Conservation (phyloP, 1,140 invertebrate species). For the Diachasma alloeum region DNA sequence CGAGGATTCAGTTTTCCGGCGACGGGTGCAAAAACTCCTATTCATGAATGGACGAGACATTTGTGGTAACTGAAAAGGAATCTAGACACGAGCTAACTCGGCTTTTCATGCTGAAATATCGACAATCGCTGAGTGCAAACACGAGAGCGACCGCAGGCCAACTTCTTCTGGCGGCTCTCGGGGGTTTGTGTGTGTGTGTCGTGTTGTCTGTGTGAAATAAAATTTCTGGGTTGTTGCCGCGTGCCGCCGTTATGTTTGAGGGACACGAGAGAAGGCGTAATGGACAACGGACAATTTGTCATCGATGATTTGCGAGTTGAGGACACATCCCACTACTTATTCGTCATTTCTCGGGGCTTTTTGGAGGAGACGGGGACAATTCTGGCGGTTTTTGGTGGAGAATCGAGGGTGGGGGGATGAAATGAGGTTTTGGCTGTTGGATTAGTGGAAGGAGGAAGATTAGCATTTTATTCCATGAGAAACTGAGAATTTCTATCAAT, state of each 20-base stretch:
- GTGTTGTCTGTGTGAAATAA: neutral
- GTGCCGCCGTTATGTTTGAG: neutral
- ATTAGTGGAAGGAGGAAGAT: too few species aligned
- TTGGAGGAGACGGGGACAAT: neutral
- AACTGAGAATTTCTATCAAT: too few species aligned
- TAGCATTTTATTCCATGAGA: too few species aligned
- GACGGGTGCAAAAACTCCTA: neutral
- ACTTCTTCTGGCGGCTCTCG: neutral
- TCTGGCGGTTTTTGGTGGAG: neutral
- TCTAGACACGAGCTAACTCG: neutral
- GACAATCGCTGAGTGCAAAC: neutral
- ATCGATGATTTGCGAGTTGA: conserved; percentile 39
- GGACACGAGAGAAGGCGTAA: neutral
- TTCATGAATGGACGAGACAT: neutral
- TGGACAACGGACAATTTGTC: conserved; percentile 35
- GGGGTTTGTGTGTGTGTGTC: too few species aligned
- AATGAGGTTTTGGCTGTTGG: too few species aligned
- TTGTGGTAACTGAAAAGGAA: neutral
- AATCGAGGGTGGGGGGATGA: too few species aligned
- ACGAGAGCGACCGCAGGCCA: neutral
- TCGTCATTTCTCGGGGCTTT: neutral
- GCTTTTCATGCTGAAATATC: neutral
- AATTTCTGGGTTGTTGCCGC: neutral
- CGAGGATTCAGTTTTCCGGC: neutral
- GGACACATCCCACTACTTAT: conserved; percentile 21